Base-by-base conservation (phyloP, 1,140 invertebrate genomes). In the Tribolium madens region DNA sequence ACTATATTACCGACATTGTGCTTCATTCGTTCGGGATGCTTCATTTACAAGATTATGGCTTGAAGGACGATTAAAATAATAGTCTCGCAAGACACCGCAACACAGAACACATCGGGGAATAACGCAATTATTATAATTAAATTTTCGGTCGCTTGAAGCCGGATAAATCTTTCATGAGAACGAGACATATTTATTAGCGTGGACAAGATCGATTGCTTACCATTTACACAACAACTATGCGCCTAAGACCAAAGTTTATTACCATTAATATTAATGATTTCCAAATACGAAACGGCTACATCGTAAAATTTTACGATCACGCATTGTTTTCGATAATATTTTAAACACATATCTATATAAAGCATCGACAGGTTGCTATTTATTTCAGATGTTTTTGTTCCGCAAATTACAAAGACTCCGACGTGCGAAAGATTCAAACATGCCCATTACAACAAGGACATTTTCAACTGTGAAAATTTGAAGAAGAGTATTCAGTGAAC, bases 291-390 rank as follows among this genome's bases (percentile, higher is more conserved):
- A 68, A 33, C 12, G 13, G 31, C 64, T 31, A 36, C 60, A 15
- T 71, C 75, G 48, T 76, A 72, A 76, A 76, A 76, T 76, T 76
- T 76, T 76, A 76, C 69, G 68, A 76, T 48, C 36, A n/a, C 12
- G 68, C 64, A 75, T 75, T 75, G 73, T 75, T 75, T 52, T 46
- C 75, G 46, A 17, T 70, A 76, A 76, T 76, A 76, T 76, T 76
- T 76, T 76, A 76, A 48, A 70, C 75, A 53, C 69, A 57, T 76
- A 76, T 76, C 75, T 76, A 36, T 76, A 76, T 76, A 64, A 17
- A 64, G 57, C 26, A 64, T 64, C 57, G 57, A 64, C 57, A 64
- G 57, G 10, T 64, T 33, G 6, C 18, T 33, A 64, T 64, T 64
- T 64, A 64, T 64, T 64, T 31, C 10, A 10, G 57, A n/a, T 2